phyloP scores from a whole-genome alignment of 92 coral and sea anemone species.

The Epizoanthus scotinus region DNA sequence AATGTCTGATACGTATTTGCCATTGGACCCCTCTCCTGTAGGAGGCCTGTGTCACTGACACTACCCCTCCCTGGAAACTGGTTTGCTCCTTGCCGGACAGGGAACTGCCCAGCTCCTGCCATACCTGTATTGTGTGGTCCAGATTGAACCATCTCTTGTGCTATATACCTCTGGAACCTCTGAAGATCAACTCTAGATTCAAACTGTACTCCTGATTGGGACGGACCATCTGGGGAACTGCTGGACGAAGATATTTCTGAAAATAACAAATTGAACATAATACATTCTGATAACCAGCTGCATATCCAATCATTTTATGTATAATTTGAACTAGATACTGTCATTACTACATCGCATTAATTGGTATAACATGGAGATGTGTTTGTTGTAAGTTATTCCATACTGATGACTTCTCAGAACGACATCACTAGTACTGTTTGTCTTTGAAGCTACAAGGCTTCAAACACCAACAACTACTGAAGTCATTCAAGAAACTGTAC shows the following conservation, averaged over 20 bases:
- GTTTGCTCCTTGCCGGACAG: not conserved
- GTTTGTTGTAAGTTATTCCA: not conserved
- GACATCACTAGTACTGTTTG: too few relatives aligned
- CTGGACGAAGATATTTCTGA: conserved; percentile 23
- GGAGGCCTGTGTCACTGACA: not conserved
- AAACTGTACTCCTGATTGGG: conserved; percentile 39
- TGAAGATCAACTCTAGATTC: conserved; percentile 85
- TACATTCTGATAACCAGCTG: too few relatives aligned
- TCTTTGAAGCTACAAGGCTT: too few relatives aligned
- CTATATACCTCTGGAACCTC: conserved; percentile 67
- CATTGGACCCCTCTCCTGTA: not conserved
- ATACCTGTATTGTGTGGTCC: conserved; percentile 4
- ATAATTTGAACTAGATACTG: too few relatives aligned
- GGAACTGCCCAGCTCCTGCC: not conserved
- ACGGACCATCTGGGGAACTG: conserved; percentile 13
- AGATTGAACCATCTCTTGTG: conserved; percentile 57
- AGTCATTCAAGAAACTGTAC: too few relatives aligned
- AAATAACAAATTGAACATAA: not conserved
- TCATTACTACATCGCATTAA: too few relatives aligned
- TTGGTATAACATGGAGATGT: not conserved
- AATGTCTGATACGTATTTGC: not conserved
- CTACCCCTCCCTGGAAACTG: not conserved
- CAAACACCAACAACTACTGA: too few relatives aligned
- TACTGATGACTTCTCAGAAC: too few relatives aligned
- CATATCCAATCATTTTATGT: too few relatives aligned